phyloP scores from a whole-genome alignment of 2,113 vertebrate genomes.

The Microtus richardsoni region DNA sequence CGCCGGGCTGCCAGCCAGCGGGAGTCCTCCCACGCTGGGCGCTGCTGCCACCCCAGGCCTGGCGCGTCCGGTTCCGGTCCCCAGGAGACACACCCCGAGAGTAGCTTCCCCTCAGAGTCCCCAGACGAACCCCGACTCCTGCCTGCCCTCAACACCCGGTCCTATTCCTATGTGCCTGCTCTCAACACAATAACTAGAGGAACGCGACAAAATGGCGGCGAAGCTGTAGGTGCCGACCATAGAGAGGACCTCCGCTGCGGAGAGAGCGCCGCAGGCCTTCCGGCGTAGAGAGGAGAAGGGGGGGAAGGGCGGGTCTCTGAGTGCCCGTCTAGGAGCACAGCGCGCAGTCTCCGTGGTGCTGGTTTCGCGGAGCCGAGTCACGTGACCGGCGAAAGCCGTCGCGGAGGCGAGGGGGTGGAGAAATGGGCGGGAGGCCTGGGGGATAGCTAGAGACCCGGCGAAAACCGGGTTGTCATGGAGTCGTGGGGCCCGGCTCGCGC shows the following conservation, averaged over 20 bases:
- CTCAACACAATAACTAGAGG: fast-evolving
- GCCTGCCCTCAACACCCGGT: fast-evolving
- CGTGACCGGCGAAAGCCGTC: conserved; percentile 29
- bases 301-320: not conserved
- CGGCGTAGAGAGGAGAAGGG: not conserved
- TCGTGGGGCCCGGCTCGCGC: conserved; percentile 68
- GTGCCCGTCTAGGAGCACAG: conserved; percentile 60
- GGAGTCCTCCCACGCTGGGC: not conserved
- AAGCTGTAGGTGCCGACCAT: not conserved
- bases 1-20: not conserved
- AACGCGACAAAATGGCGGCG: conserved; percentile 64
- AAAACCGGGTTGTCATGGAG: conserved; percentile 78
- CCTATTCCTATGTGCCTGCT: fast-evolving
- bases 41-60: not conserved
- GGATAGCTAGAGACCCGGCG: not conserved
- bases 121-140: not conserved
- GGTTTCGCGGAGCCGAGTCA: not conserved
- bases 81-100: not conserved
- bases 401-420: conserved; percentile 59
- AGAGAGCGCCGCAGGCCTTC: conserved; percentile 1
- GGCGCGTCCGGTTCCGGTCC: fast-evolving
- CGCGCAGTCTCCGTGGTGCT: conserved; percentile 41
- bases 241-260: not conserved
- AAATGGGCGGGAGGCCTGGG: conserved; percentile 55
- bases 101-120: not conserved